These are phyloP conservation scores for Eristalinus sepulchralis DNA, from an alignment of 2,888 invertebrate genomes.

Conservation along the genomic window DNA sequence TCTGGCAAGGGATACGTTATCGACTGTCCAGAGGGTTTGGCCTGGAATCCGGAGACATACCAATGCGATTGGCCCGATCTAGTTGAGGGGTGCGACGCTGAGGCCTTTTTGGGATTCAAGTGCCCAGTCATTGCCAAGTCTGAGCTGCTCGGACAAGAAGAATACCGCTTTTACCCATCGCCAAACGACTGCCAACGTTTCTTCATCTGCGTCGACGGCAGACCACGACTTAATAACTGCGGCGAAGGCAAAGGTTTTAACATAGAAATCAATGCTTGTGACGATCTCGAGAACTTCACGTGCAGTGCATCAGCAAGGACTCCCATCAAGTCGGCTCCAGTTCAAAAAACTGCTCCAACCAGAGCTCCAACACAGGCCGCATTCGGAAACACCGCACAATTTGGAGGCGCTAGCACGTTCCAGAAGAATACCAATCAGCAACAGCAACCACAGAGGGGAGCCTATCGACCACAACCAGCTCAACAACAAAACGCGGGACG, in stretches of 20 bases:
- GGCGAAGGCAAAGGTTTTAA: slow-evolving; percentile 90
- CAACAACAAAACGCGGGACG: slow-evolving; percentile 39
- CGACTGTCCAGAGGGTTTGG: slow-evolving; percentile 92
- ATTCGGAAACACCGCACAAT: not conserved
- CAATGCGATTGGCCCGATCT: slow-evolving; percentile 95
- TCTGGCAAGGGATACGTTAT: slow-evolving; percentile 88
- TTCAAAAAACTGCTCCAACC: slow-evolving; percentile 2
- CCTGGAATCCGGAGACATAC: slow-evolving; percentile 87
- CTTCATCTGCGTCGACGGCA: slow-evolving; percentile 88
- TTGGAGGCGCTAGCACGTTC: not conserved
- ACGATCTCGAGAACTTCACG: slow-evolving; percentile 89
- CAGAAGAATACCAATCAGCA: slow-evolving; percentile 15
- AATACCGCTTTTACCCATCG: slow-evolving; percentile 80
- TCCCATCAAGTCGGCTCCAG: slow-evolving; percentile 25
- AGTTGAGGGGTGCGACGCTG: slow-evolving; percentile 90
- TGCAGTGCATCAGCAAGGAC: slow-evolving; percentile 82
- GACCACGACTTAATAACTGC: slow-evolving; percentile 89
- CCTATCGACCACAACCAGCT: slow-evolving; percentile 7
- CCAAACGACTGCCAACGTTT: slow-evolving; percentile 89
- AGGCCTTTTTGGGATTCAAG: slow-evolving; percentile 88
- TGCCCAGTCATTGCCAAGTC: slow-evolving; percentile 85
- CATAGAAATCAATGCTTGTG: slow-evolving; percentile 86
- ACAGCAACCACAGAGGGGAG: slow-evolving; percentile 34
- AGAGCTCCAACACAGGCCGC: slow-evolving; percentile 2
- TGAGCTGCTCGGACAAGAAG: slow-evolving; percentile 80